phyloP scores from a whole-genome alignment of 2,113 vertebrate species.

The Silurus glanis region DNA sequence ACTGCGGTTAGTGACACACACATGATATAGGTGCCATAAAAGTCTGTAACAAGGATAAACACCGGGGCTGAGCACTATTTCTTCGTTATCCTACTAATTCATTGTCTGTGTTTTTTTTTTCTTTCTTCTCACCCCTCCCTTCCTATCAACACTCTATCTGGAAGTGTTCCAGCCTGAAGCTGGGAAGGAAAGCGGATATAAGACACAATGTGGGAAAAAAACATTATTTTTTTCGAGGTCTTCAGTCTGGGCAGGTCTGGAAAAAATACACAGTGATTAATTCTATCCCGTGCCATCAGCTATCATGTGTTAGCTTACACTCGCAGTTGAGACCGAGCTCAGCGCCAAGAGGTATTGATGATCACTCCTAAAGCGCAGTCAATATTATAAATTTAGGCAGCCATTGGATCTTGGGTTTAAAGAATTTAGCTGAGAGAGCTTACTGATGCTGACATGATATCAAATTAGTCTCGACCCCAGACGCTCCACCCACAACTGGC shows the following conservation, averaged over 20 bases:
- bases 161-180: conserved; percentile 39
- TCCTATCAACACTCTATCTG: conserved; percentile 34
- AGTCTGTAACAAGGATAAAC: not conserved
- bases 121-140: not conserved
- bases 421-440: not conserved
- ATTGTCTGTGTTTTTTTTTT: not conserved
- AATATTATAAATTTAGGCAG: conserved; percentile 15
- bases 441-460: conserved; percentile 5
- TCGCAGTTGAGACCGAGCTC: conserved; percentile 15
- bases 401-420: not conserved
- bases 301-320: conserved; percentile 9
- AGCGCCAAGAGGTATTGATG: not conserved
- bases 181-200: conserved; percentile 45
- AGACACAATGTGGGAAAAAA: conserved; percentile 28
- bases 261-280: conserved; percentile 34
- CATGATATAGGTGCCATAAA: not conserved
- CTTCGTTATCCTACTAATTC: conserved; percentile 5
- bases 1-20: conserved; percentile 1
- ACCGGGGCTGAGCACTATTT: conserved; percentile 1
- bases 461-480: not conserved
- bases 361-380: conserved; percentile 15
- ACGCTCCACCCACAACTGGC: not conserved
- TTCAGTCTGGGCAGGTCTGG: conserved; percentile 41
- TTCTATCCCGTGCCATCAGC: conserved; percentile 36
- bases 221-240: conserved; percentile 20